Percentiles rank a stretch among this genome's conserved stretches.
phyloP scores from a whole-genome alignment of 1,140 invertebrate genomes.

The Neodiprion pinetum region DNA sequence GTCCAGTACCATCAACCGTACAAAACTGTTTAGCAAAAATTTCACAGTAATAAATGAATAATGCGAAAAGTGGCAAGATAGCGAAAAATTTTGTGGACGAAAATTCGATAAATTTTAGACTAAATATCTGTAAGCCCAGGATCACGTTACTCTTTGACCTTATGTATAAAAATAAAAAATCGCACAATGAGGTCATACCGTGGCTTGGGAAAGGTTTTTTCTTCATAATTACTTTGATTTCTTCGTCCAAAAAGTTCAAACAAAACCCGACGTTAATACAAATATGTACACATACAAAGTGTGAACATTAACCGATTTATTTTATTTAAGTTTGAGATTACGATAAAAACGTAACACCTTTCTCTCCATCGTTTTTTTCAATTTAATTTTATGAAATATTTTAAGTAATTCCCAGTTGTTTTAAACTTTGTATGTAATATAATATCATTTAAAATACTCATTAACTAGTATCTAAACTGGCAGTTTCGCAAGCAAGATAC shows the following conservation, averaged over 20 bases:
- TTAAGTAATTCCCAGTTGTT: background rate
- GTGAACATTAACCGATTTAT: too few relatives aligned
- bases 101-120: background rate
- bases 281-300: too few relatives aligned
- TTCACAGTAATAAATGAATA: too few relatives aligned
- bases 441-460: slow-evolving; percentile 3
- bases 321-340: background rate
- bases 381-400: background rate
- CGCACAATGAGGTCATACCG: background rate
- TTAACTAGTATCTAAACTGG: background rate
- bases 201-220: too few relatives aligned
- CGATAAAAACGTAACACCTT: background rate
- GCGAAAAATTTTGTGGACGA: slow-evolving; percentile 5
- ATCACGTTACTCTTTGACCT: background rate
- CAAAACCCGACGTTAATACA: too few relatives aligned
- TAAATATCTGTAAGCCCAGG: slow-evolving; percentile 6
- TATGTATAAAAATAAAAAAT: slow-evolving; percentile 9
- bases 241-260: too few relatives aligned
- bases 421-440: background rate
- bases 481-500: background rate
- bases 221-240: too few relatives aligned
- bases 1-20: too few relatives aligned
- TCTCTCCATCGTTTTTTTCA: too few relatives aligned
- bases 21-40: too few relatives aligned
- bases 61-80: background rate